A percentile compares a stretch with the other conserved stretches of the same genome.
Conservation (phyloP, 2,113 vertebrate genomes). For the Trogon melanurus region DNA sequence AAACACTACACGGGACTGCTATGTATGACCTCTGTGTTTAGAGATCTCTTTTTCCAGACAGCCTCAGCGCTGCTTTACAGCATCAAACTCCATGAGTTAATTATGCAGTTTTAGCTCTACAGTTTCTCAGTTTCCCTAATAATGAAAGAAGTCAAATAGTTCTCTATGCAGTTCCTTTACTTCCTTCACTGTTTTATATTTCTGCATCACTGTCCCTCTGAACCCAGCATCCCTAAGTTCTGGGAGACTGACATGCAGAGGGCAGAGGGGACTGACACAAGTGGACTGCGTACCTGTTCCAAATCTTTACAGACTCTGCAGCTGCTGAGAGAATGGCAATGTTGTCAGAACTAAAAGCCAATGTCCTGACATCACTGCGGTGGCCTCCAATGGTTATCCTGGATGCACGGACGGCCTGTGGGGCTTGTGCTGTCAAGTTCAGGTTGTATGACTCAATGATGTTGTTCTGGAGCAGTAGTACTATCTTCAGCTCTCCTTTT, state of each 20-base stretch:
- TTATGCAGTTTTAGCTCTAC: neutral
- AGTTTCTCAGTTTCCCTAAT: neutral
- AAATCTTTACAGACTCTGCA: conserved; percentile 92
- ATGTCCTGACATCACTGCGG: conserved; percentile 89
- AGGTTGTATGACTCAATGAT: conserved; percentile 85
- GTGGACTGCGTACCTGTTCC: conserved; percentile 87
- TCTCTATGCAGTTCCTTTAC: neutral
- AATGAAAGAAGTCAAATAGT: neutral
- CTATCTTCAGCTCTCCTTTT: conserved; percentile 88
- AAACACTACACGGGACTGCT: neutral
- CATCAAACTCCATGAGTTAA: neutral
- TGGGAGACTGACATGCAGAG: neutral
- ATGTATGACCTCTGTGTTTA: neutral
- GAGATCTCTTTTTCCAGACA: neutral
- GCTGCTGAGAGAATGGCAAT: conserved; percentile 93
- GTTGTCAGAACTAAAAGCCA: conserved; percentile 97
- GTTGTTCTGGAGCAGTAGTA: conserved; percentile 93
- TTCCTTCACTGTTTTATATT: neutral
- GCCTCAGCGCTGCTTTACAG: neutral
- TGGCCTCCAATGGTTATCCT: conserved; percentile 89
- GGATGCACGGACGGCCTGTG: conserved; percentile 76
- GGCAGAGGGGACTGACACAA: neutral
- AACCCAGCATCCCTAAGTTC: neutral
- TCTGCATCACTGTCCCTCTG: neutral
- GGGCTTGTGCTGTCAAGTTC: conserved; percentile 58